Percentiles rank a stretch among this genome's conserved stretches.
Conservation (phyloP, 2,797 vertebrate genomes). For the Phylloscopus collybita region DNA sequence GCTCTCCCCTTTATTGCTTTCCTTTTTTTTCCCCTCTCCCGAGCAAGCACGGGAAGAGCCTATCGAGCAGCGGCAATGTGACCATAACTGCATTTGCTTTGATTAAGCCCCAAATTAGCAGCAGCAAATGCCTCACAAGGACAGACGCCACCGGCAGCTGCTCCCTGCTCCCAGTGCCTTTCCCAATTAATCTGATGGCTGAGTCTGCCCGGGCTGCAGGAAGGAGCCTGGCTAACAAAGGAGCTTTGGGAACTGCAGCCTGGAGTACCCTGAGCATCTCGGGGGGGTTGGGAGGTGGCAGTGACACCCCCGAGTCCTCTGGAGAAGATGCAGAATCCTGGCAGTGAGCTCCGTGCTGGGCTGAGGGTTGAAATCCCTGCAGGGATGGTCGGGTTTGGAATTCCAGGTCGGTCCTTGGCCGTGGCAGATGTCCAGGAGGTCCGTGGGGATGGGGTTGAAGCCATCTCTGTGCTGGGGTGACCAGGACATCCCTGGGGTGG, state of each 20-base stretch:
- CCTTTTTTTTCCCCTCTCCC: background rate
- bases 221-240: background rate
- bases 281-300: background rate
- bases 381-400: background rate
- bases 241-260: background rate
- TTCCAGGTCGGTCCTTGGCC: fast-evolving
- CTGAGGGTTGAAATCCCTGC: background rate
- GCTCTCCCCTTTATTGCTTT: background rate
- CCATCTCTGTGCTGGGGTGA: background rate
- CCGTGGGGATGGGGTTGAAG: background rate
- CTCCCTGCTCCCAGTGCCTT: slow-evolving; percentile 14
- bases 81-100: slow-evolving; percentile 18
- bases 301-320: background rate
- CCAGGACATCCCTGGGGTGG: background rate
- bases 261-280: background rate
- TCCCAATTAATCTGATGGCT: slow-evolving; percentile 25
- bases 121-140: slow-evolving; percentile 45
- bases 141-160: slow-evolving; percentile 46
- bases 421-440: fast-evolving
- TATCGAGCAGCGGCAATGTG: background rate
- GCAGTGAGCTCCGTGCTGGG: background rate
- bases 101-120: slow-evolving; percentile 59
- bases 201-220: background rate
- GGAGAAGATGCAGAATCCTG: background rate
- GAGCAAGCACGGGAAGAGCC: background rate